Percentiles rank a stretch among this genome's conserved stretches.
These are phyloP conservation scores for Gadus chalcogrammus DNA, from an alignment of 2,113 vertebrate species.

Conservation along the genomic window DNA sequence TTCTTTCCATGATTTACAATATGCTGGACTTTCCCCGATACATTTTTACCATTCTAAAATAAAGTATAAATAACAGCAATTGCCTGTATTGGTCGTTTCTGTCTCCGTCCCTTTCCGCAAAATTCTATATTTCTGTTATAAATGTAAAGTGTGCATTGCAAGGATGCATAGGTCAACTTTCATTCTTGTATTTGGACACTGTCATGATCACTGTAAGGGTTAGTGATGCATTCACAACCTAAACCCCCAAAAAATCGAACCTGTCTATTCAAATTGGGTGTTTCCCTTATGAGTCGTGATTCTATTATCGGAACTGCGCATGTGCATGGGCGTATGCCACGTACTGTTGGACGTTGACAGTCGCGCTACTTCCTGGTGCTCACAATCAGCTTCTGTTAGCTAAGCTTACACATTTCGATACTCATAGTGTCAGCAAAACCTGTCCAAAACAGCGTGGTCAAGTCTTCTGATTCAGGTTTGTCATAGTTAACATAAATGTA, in stretches of 20 bases:
- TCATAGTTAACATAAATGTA: neutral
- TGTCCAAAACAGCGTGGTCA: slow-evolving; percentile 52
- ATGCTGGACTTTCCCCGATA: too few relatives aligned
- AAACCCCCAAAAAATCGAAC: too few relatives aligned
- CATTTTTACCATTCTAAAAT: too few relatives aligned
- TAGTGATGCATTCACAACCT: too few relatives aligned
- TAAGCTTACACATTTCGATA: slow-evolving; percentile 16
- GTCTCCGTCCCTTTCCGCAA: too few relatives aligned
- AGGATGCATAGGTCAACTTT: too few relatives aligned
- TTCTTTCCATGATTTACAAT: too few relatives aligned
- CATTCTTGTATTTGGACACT: neutral
- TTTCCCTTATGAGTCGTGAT: neutral
- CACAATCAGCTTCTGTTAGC: slow-evolving; percentile 28
- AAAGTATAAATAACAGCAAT: too few relatives aligned
- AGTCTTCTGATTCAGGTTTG: slow-evolving; percentile 59
- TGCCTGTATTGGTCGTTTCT: too few relatives aligned
- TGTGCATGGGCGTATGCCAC: slow-evolving; percentile 68
- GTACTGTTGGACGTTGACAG: slow-evolving; percentile 67
- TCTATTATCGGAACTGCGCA: slow-evolving; percentile 30
- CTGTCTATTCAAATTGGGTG: neutral
- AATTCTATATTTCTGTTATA: too few relatives aligned
- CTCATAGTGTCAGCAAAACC: slow-evolving; percentile 50
- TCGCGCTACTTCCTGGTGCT: slow-evolving; percentile 67
- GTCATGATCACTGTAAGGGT: neutral
- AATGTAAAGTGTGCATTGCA: too few relatives aligned